Evolutionary conservation across 2,888 invertebrate species (phyloP).

Genomic region (Drosophila tanythrix): DNA sequence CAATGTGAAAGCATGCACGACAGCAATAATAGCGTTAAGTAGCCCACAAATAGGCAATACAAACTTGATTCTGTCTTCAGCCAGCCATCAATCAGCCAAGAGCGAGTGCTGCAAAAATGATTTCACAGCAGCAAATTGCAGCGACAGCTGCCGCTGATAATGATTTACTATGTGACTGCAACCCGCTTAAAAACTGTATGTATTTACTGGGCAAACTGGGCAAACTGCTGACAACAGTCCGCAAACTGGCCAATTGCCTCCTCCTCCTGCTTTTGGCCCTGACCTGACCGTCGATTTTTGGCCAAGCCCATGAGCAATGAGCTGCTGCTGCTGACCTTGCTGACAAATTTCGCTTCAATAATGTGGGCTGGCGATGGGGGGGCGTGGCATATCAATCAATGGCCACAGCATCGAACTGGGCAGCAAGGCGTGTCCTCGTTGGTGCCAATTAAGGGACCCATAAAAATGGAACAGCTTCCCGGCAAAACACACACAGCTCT

Average conservation of each 20-base stretch:
- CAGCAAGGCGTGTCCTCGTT: constrained; percentile 56
- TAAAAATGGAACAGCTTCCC: constrained; percentile 60
- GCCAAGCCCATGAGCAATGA: constrained; percentile 19
- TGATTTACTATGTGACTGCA: constrained; percentile 41
- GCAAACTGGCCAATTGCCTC: neutral
- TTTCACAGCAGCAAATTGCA: constrained; percentile 28
- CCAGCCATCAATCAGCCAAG: constrained; percentile 27
- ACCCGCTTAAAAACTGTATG: constrained; percentile 41
- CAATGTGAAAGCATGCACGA: constrained; percentile 11
- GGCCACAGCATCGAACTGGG: constrained; percentile 60
- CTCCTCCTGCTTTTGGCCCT: constrained; percentile 12
- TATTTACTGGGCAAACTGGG: constrained; percentile 61
- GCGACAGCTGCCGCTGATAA: constrained; percentile 50
- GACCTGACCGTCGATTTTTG: constrained; percentile 36
- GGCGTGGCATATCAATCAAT: constrained; percentile 67
- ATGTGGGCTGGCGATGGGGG: constrained; percentile 40
- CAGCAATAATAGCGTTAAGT: constrained; percentile 27
- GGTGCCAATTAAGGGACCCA: constrained; percentile 75
- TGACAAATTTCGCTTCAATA: constrained; percentile 60
- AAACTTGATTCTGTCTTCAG: constrained; percentile 27
- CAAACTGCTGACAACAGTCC: constrained; percentile 5
- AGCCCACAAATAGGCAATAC: constrained; percentile 23
- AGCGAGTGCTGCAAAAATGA: constrained; percentile 3
- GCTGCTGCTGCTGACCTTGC: constrained; percentile 56
- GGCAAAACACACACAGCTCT: constrained; percentile 5